Evolutionary conservation across 2,113 vertebrate genomes (phyloP).

Genomic region (Apodemus sylvaticus): DNA sequence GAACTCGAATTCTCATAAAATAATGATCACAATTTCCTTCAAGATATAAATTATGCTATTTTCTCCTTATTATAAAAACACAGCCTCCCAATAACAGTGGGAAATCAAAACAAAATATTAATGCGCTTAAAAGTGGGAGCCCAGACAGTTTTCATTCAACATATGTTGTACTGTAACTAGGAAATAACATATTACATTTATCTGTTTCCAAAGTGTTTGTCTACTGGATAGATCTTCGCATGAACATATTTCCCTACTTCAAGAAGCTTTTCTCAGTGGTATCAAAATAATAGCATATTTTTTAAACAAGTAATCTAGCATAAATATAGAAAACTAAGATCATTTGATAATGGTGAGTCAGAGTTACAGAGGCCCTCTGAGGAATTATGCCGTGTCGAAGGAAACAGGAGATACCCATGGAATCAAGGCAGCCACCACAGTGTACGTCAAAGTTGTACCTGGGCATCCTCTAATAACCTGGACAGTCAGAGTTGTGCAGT

Average conservation of each 20-base stretch:
- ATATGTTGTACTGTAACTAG: background rate
- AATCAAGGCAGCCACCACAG: background rate
- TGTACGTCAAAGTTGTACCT: background rate
- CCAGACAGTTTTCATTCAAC: conserved; percentile 24
- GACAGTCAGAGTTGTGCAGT: background rate
- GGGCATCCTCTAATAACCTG: background rate
- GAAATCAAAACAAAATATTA: conserved; percentile 28
- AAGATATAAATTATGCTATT: conserved; percentile 36
- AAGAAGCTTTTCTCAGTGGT: background rate
- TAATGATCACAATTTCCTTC: conserved; percentile 2
- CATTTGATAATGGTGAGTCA: background rate
- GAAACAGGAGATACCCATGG: background rate
- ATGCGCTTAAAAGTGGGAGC: background rate
- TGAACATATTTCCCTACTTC: conserved; percentile 15
- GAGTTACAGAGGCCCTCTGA: background rate
- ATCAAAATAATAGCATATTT: conserved; percentile 40
- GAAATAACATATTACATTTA: background rate
- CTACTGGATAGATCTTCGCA: background rate
- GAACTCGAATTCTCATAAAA: conserved; percentile 40
- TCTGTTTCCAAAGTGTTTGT: conserved; percentile 38
- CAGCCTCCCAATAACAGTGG: conserved; percentile 13
- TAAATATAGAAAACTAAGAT: background rate
- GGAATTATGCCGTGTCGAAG: background rate
- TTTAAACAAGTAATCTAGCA: background rate
- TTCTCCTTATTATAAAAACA: conserved; percentile 17